A percentile compares a stretch with the other conserved stretches of the same genome.
These are phyloP conservation scores for Sorex araneus DNA, from an alignment of 2,113 vertebrate species.

Conservation along the genomic window DNA sequence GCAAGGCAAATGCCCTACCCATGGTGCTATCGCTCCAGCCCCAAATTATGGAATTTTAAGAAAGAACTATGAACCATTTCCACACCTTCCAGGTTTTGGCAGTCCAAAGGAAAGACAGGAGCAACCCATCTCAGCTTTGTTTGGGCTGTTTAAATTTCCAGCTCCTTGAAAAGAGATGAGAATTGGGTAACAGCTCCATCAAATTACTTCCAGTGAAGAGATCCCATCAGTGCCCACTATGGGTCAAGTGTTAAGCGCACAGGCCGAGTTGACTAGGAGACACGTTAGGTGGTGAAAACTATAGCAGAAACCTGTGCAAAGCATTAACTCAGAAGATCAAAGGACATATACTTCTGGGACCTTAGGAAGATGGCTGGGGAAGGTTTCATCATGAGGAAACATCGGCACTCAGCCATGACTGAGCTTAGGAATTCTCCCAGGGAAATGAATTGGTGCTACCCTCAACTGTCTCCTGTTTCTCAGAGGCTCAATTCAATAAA, in stretches of 20 bases:
- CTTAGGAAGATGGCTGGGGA: background rate
- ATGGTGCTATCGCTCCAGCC: background rate
- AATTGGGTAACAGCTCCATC: background rate
- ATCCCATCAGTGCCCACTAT: background rate
- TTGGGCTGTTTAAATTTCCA: background rate
- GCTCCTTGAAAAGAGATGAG: background rate
- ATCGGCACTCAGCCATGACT: background rate
- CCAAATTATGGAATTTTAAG: background rate
- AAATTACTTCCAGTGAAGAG: slow-evolving; percentile 9
- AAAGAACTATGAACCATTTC: background rate
- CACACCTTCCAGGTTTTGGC: background rate
- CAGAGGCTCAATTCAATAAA: slow-evolving; percentile 4
- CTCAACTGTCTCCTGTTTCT: background rate
- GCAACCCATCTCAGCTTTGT: too few species aligned
- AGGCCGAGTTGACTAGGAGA: background rate
- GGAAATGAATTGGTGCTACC: background rate
- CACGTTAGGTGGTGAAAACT: background rate
- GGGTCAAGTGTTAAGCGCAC: background rate
- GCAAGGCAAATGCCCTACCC: too few species aligned
- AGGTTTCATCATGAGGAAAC: background rate
- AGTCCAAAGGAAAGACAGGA: background rate
- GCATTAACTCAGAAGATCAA: background rate
- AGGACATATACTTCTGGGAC: background rate
- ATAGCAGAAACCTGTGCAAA: background rate
- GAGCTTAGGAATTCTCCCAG: background rate